Evolutionary conservation across 2,113 vertebrate genomes (phyloP), one percentile per base, ranked within the genome.

Genomic region (Myrmophylax atrothorax): DNA sequence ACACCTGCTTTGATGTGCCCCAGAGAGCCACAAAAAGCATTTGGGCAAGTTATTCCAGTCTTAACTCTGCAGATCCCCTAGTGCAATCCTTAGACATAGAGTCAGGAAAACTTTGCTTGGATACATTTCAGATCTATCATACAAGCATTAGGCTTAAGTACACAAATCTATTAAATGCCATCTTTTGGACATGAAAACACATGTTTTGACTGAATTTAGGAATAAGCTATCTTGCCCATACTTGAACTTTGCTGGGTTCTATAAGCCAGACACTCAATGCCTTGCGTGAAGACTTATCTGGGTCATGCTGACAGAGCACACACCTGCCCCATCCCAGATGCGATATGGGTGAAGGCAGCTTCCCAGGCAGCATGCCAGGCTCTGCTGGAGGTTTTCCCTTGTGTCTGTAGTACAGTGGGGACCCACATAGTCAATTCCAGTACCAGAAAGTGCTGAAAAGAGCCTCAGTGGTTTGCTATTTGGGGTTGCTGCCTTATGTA

Each of bases 311-410:
- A 33, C n/a, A 72, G 42, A 49, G 38, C 14, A 58, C 23, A 47
- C 19, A 55, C 12, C 7, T 38, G 44, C 10, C 28, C 20, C 0
- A 0, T 72, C 18, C 18, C 55, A 55, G 35, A 26, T n/a, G 10
- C 52, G 42, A 77, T 6, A 15, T 0, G 17, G 25, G 14, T 46
- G 38, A 89, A 73, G 6, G 37, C 46, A 87, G 24, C 26, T 58
- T 75, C 62, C 56, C 56, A 44, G 28, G 14, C 62, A 85, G 31
- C 2, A 4, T 47, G 53, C 44, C 0, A 0, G 53, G 46, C 25
- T 77, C 56, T 1, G 1, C 53, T 1, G 1, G 42, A 19, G 66
- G 22, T 23, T 52, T 44, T 63, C 22, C 9, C 16, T 18, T 42
- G 11, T 70, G 52, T 50, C 64, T 26, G 19, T 24, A 33, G 42